Evolutionary conservation across 2,113 vertebrate species (phyloP), one percentile per base, ranked within the genome.

Genomic region (Spea multiplicata): DNA sequence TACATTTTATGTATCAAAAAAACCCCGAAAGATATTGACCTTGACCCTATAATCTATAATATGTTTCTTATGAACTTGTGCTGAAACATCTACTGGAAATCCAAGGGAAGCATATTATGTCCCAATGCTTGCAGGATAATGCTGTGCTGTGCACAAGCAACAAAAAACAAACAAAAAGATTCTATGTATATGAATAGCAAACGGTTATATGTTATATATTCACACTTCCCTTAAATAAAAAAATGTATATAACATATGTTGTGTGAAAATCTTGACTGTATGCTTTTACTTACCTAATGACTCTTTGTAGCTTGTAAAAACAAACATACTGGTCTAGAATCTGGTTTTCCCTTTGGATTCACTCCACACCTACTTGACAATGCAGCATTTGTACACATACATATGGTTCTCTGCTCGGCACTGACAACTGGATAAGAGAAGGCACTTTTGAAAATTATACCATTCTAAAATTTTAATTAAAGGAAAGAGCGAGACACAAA

Each of bases 381-480:
- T 49, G 44, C 50, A 61, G 74, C 71, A 74, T 74, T 80, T 73
- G 62, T 55, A 66, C 61, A 57, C 46, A 8, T 74, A 47, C 76
- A 78, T 78, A 72, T 72, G 76, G 69, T 57, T 78, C 50, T 48
- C 69, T 66, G 30, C 16, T 73, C 70, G 4, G 61, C 14, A n/a
- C 69, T 57, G 76, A 79, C 76, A 73, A 47, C 64, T 61, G 10
- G 71, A 44, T 50, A 50, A 10, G 68, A 74, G 61, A 80, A 61
- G 74, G 10, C 44, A 59, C 16, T 74, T 74, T 74, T 68, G 47
- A n/a, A 65, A 73, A 66, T 44, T 71, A 74, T 74, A 47, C 5
- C 50, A 80, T 79, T 73, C 69, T 68, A 74, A 80, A 80, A 74
- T 80, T 73, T 73, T 80, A 80, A 80, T 80, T 80, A 80, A 80